phyloP scores from a whole-genome alignment of 2,888 invertebrate species.

The Ophion ellenae region DNA sequence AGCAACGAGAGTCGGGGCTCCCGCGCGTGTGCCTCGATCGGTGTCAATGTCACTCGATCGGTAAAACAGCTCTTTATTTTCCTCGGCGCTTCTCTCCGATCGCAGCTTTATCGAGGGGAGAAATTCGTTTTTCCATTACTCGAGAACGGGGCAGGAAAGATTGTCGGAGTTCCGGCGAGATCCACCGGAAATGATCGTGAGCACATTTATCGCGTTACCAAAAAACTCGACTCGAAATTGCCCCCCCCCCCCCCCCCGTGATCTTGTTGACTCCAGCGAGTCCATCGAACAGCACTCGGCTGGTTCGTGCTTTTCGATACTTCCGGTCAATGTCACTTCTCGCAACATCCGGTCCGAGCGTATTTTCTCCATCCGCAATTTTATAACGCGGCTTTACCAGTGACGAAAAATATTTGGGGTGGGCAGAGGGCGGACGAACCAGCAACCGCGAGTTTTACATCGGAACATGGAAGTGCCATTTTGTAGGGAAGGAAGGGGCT shows the following conservation, averaged over 20 bases:
- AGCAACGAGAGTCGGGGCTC: slow-evolving; percentile 24
- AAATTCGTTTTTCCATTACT: background rate
- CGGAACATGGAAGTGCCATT: background rate
- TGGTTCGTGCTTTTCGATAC: background rate
- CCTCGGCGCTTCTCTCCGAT: background rate
- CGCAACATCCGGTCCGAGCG: background rate
- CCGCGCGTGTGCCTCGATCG: slow-evolving; percentile 46
- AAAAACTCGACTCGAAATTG: background rate
- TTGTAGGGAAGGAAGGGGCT: background rate
- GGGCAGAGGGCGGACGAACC: background rate
- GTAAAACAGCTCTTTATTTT: slow-evolving; percentile 38
- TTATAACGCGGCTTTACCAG: background rate
- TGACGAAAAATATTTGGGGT: too few relatives aligned
- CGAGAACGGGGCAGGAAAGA: background rate
- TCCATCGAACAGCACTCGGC: background rate
- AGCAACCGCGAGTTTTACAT: background rate
- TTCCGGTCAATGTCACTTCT: background rate
- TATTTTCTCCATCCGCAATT: background rate
- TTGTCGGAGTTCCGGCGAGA: slow-evolving; percentile 12
- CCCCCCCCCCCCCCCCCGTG: background rate
- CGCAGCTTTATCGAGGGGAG: background rate
- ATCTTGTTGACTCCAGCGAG: background rate
- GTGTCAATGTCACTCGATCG: slow-evolving; percentile 54
- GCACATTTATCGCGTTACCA: slow-evolving; percentile 3
- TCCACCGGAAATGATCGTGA: background rate